phyloP scores from a whole-genome alignment of 2,797 vertebrate species.

The Catostomus latipinnis region DNA sequence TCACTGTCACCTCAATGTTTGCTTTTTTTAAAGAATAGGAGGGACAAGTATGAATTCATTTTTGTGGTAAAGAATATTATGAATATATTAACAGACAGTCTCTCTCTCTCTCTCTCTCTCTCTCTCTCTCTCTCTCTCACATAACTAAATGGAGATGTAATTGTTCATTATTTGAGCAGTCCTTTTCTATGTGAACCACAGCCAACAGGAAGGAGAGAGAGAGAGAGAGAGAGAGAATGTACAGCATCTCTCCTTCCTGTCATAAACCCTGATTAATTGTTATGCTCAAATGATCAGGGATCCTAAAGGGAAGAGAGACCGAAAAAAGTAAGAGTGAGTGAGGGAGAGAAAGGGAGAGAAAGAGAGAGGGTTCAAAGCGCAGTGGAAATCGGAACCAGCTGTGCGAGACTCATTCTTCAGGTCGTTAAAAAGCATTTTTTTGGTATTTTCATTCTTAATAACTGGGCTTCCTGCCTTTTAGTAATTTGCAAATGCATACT shows the following conservation, averaged over 20 bases:
- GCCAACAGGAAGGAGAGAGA: neutral
- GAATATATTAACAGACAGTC: neutral
- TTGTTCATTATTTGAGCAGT: slow-evolving; percentile 24
- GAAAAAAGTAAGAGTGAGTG: slow-evolving; percentile 30
- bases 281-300: slow-evolving; percentile 50
- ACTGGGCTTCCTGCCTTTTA: slow-evolving; percentile 59
- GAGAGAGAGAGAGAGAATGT: neutral
- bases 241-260: slow-evolving; percentile 13
- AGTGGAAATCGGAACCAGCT: slow-evolving; percentile 74
- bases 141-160: neutral
- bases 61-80: too few species aligned
- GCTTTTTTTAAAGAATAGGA: too few species aligned
- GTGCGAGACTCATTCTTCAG: slow-evolving; percentile 60
- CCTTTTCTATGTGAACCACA: neutral
- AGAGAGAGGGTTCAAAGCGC: slow-evolving; percentile 13
- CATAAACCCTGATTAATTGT: slow-evolving; percentile 58
- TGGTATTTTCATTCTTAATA: slow-evolving; percentile 72
- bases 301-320: slow-evolving; percentile 20
- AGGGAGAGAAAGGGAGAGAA: slow-evolving; percentile 34
- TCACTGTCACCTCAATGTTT: too few species aligned
- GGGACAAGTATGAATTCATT: too few species aligned
- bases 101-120: neutral
- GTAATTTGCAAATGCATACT: slow-evolving; percentile 56
- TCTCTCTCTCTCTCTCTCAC: neutral
- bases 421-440: slow-evolving; percentile 66